Conservation (phyloP, 2,113 vertebrate species). For the Emydocephalus ijimae region DNA sequence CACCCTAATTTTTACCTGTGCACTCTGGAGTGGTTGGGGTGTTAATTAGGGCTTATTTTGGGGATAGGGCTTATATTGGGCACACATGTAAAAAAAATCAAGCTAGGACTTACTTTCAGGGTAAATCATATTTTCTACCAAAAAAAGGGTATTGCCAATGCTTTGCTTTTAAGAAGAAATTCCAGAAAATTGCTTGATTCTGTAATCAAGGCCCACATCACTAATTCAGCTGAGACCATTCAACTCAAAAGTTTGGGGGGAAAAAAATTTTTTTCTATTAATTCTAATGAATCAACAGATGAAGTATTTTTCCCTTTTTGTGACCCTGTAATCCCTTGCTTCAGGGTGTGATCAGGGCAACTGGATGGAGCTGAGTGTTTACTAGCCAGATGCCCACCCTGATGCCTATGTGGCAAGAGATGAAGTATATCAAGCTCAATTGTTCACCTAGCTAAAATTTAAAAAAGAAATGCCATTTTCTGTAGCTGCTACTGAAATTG, state of each 20-base stretch:
- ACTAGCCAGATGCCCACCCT: neutral
- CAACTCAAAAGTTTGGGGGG: neutral
- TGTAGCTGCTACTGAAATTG: neutral
- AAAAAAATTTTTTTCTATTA: neutral
- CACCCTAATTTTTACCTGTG: too few relatives aligned
- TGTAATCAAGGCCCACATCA: neutral
- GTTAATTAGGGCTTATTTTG: too few relatives aligned
- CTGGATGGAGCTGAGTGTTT: neutral
- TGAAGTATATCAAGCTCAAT: neutral
- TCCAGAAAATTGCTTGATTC: neutral
- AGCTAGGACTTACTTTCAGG: too few relatives aligned
- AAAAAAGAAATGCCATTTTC: neutral
- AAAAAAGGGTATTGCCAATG: neutral
- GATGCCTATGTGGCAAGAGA: neutral
- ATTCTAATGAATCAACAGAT: too few relatives aligned
- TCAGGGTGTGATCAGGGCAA: neutral
- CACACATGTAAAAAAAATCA: too few relatives aligned
- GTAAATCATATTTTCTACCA: too few relatives aligned
- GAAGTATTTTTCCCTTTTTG: neutral
- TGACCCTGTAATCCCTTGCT: neutral
- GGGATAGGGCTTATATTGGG: too few relatives aligned
- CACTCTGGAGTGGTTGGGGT: too few relatives aligned
- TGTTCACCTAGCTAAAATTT: neutral
- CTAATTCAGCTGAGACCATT: neutral
- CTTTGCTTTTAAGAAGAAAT: neutral